Evolutionary conservation across 1,140 invertebrate species (phyloP).

Genomic region (Hyposmocoma kahamanoa): DNA sequence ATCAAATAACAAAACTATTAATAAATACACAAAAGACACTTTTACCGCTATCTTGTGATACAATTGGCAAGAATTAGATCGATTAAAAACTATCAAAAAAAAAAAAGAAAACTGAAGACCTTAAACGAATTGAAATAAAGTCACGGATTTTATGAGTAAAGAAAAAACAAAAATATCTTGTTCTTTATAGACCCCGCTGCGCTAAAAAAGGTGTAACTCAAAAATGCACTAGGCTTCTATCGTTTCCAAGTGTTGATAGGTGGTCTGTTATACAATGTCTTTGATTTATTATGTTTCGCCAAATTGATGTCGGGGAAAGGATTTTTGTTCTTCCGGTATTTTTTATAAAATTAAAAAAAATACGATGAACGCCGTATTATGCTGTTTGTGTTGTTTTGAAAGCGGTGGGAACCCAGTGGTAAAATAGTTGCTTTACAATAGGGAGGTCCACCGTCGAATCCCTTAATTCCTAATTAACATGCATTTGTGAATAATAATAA

Average conservation of each 20-base stretch:
- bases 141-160: too few relatives aligned
- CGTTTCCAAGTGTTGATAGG: slow-evolving; percentile 39
- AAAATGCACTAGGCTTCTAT: slow-evolving; percentile 30
- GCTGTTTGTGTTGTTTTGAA: too few relatives aligned
- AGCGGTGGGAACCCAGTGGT: too few relatives aligned
- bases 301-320: slow-evolving; percentile 18
- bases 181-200: slow-evolving; percentile 37
- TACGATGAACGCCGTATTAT: too few relatives aligned
- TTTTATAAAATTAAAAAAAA: background rate
- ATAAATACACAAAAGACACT: slow-evolving; percentile 23
- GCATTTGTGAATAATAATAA: too few relatives aligned
- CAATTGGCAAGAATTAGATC: slow-evolving; percentile 23
- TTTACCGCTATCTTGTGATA: slow-evolving; percentile 26
- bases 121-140: too few relatives aligned
- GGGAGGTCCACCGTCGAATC: too few relatives aligned
- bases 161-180: too few relatives aligned
- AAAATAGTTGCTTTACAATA: too few relatives aligned
- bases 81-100: too few relatives aligned
- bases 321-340: slow-evolving; percentile 28
- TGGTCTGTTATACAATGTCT: slow-evolving; percentile 25
- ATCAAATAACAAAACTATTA: slow-evolving; percentile 25
- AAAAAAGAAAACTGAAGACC: too few relatives aligned
- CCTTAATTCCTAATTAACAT: too few relatives aligned
- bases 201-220: slow-evolving; percentile 29
- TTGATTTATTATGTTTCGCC: slow-evolving; percentile 22